Base-by-base conservation (phyloP, 2,888 invertebrate species). In the Scaptomyza parva region DNA sequence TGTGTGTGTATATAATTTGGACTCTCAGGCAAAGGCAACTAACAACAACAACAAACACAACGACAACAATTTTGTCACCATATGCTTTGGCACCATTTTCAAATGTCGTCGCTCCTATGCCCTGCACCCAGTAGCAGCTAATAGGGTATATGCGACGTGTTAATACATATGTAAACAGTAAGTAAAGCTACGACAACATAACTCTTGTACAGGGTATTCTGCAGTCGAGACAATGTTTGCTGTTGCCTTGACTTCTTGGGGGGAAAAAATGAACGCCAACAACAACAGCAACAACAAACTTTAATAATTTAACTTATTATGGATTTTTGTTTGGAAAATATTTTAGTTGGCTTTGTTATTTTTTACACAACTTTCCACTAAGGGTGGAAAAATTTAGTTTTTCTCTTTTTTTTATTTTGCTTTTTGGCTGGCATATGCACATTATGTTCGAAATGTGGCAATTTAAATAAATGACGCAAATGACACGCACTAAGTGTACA, bases 391-490 rank as follows among this genome's bases (percentile, higher is more conserved):
- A 76, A 60, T 76, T 61, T 33, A 45, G 37, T 68, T 66, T 70
- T 59, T 40, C 50, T 39, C 11, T 37, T 35, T 41, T 39, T 40
- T 50, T 40, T 44, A 30, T 52, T 45, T 57, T 11, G 51, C 18
- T 53, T 59, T 47, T 59, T 47, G 37, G 43, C 9, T 43, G 74
- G 84, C 86, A 86, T 83, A 83, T 79, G 86, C 80, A 80, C 80
- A 86, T 79, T 86, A 80, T 62, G 55, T 54, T 60, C 75, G 50
- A 81, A 88, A 79, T 78, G 73, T 64, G 85, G 88, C 88, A 88
- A 87, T 88, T 87, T 87, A 86, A 87, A 87, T 88, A 87, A 88
- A 87, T 76, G 86, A 82, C 79, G 83, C 79, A 53, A 71, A 82
- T 71, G 80, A 76, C 75, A 81, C 87, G 87, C 82, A 87, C 78